Conservation (phyloP, 1,140 invertebrate species). For the Dendrolimus kikuchii region DNA sequence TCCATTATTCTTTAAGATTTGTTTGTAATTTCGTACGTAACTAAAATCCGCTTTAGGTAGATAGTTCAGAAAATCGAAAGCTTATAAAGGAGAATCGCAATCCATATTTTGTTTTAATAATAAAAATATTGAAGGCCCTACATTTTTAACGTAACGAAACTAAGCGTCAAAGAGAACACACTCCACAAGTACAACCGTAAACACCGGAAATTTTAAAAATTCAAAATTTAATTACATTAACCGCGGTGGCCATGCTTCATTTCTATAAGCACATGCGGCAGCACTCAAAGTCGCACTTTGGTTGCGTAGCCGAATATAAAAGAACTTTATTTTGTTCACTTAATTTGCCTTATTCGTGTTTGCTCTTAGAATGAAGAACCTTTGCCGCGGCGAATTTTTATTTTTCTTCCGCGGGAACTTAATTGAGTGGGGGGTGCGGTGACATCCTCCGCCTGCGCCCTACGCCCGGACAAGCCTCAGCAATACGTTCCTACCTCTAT, state of each 20-base stretch:
- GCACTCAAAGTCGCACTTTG: conserved; percentile 37
- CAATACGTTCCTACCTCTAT: conserved; percentile 34
- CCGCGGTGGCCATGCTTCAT: conserved; percentile 24
- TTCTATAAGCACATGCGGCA: conserved; percentile 35
- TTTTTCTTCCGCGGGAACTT: conserved; percentile 50
- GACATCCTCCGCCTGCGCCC: conserved; percentile 24
- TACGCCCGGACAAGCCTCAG: conserved; percentile 15
- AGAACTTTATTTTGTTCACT: conserved; percentile 60
- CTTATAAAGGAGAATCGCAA: conserved; percentile 7
- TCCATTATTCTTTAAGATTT: too few species aligned
- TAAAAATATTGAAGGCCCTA: conserved; percentile 14
- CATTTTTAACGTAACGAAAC: conserved; percentile 17
- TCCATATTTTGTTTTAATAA: conserved; percentile 6
- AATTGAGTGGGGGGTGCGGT: conserved; percentile 43
- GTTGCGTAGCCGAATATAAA: conserved; percentile 56
- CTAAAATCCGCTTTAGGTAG: too few species aligned
- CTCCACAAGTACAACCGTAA: conserved; percentile 16
- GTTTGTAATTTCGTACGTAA: too few species aligned
- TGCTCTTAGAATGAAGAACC: conserved; percentile 51
- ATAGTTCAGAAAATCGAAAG: too few species aligned
- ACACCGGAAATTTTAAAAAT: conserved; percentile 39
- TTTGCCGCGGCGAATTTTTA: conserved; percentile 40
- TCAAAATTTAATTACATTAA: conserved; percentile 55
- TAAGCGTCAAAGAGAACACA: conserved; percentile 17
- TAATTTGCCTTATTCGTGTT: conserved; percentile 65